phyloP scores from a whole-genome alignment of 2,797 vertebrate genomes.

The Phrynocephalus vlangalii region DNA sequence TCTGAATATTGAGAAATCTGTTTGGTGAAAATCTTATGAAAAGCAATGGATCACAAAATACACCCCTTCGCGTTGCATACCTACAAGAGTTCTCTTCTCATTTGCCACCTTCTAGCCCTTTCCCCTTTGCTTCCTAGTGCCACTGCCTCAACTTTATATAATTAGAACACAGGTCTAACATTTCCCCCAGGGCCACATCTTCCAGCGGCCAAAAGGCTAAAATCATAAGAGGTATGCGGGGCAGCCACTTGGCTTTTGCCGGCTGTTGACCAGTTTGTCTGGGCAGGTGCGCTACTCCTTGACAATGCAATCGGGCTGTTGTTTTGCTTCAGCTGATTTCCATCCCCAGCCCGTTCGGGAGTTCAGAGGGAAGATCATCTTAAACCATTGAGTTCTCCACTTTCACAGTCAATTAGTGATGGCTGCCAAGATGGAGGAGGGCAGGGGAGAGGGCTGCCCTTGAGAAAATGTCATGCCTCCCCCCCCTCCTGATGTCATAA shows the following conservation, averaged over 20 bases:
- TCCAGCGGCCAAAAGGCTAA: slow-evolving; percentile 59
- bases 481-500: slow-evolving; percentile 62
- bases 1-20: too few relatives aligned
- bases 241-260: slow-evolving; percentile 63
- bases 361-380: slow-evolving; percentile 73
- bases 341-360: slow-evolving; percentile 68
- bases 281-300: slow-evolving; percentile 57
- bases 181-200: not conserved
- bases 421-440: slow-evolving; percentile 71
- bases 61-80: too few relatives aligned
- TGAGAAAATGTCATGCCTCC: slow-evolving; percentile 72
- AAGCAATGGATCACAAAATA: too few relatives aligned
- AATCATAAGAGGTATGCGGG: slow-evolving; percentile 46
- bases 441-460: slow-evolving; percentile 68
- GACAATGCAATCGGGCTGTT: slow-evolving; percentile 55
- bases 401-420: slow-evolving; percentile 77
- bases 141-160: not conserved
- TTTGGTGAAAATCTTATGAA: too few relatives aligned
- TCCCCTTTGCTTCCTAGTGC: not conserved
- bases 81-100: too few relatives aligned
- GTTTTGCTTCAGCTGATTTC: slow-evolving; percentile 71
- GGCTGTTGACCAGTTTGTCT: slow-evolving; percentile 74
- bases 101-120: not conserved
- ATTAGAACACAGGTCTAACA: not conserved
- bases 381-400: slow-evolving; percentile 71